Evolutionary conservation across 2,113 vertebrate species (phyloP).

Genomic region (Ursus arctos): DNA sequence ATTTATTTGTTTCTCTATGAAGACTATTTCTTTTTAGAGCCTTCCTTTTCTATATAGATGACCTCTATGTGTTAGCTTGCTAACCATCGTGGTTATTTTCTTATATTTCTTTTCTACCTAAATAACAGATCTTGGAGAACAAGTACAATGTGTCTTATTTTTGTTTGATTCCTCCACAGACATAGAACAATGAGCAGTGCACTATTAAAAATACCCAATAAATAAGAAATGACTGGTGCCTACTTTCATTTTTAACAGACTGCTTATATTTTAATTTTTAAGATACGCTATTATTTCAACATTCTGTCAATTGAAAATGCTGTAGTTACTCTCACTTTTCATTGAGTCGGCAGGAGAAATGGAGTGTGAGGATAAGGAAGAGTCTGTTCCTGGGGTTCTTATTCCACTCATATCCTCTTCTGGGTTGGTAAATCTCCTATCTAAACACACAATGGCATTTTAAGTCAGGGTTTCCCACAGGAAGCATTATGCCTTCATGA

Average conservation of each 20-base stretch:
- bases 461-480: conserved; percentile 85
- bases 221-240: background rate
- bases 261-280: conserved; percentile 11
- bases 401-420: background rate
- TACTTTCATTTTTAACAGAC: background rate
- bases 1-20: background rate
- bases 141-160: background rate
- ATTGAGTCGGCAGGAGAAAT: background rate
- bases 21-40: background rate
- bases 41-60: background rate
- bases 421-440: conserved; percentile 74
- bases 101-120: background rate
- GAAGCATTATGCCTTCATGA: conserved; percentile 87
- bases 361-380: background rate
- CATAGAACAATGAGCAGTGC: background rate
- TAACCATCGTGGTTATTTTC: background rate
- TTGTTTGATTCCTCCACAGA: background rate
- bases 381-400: background rate
- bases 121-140: background rate
- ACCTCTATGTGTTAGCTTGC: background rate
- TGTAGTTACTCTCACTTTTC: background rate
- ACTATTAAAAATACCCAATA: background rate
- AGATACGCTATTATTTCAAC: background rate
- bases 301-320: background rate
- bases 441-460: conserved; percentile 74